phyloP scores from a whole-genome alignment of 2,888 invertebrate genomes.

The Meiosimyza platycephala region DNA sequence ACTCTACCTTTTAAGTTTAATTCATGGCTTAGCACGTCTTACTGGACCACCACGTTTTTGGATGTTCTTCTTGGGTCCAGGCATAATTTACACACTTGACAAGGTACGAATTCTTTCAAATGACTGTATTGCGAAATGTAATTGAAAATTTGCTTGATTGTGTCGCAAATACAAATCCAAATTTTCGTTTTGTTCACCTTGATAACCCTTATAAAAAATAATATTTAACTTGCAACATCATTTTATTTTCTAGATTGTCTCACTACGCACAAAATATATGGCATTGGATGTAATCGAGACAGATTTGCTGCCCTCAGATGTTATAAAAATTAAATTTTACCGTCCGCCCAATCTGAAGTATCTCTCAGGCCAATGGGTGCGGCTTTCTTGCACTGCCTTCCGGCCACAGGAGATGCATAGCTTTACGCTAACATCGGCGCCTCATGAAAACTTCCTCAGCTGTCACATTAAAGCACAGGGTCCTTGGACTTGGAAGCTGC shows the following conservation, averaged over 20 bases:
- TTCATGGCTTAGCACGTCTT: conserved; percentile 91
- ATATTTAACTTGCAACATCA: background rate
- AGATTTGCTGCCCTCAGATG: conserved; percentile 92
- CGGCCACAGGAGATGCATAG: conserved; percentile 92
- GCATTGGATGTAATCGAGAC: conserved; percentile 94
- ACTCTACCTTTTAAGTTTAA: conserved; percentile 85
- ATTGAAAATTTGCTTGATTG: too few relatives aligned
- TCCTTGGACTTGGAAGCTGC: conserved; percentile 97
- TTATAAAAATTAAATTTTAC: conserved; percentile 94
- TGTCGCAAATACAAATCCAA: too few relatives aligned
- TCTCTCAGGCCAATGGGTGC: conserved; percentile 93
- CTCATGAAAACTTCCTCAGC: conserved; percentile 93
- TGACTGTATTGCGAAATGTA: too few relatives aligned
- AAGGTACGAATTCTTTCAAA: conserved; percentile 67
- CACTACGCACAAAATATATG: conserved; percentile 89
- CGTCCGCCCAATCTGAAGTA: conserved; percentile 95
- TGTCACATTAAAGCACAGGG: conserved; percentile 92
- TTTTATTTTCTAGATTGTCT: conserved; percentile 77
- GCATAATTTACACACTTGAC: conserved; percentile 88
- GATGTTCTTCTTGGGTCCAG: conserved; percentile 93
- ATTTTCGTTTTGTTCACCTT: background rate
- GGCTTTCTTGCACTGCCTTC: conserved; percentile 91
- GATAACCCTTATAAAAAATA: background rate
- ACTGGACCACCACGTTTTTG: conserved; percentile 94
- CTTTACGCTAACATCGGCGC: conserved; percentile 94